Evolutionary conservation across 2,888 invertebrate genomes (phyloP).

Genomic region (Girardia tigrina): DNA sequence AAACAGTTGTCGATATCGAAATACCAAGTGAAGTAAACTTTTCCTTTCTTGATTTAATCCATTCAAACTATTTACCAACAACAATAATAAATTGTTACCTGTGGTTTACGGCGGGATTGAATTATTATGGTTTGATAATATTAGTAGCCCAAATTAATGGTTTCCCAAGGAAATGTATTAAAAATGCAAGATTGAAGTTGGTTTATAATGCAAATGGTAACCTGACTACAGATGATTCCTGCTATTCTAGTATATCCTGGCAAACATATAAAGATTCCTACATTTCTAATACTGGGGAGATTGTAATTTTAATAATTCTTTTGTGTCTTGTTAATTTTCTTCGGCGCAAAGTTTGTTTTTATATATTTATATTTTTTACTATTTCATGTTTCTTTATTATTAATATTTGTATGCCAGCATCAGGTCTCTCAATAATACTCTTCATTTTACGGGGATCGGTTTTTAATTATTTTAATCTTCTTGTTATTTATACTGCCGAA

Average conservation of each 20-base stretch:
- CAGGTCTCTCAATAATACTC: neutral
- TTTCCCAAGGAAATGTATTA: neutral
- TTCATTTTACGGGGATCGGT: neutral
- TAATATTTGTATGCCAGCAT: neutral
- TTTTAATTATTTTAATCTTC: neutral
- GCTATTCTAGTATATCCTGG: neutral
- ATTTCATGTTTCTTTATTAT: neutral
- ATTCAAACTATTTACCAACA: slow-evolving; percentile 42
- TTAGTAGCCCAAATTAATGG: slow-evolving; percentile 37
- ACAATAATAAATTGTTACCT: slow-evolving; percentile 44
- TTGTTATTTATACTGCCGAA: neutral
- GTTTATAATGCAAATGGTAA: neutral
- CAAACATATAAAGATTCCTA: neutral
- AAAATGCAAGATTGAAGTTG: neutral
- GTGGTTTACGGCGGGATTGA: slow-evolving; percentile 47
- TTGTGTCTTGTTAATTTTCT: neutral
- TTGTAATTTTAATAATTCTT: neutral
- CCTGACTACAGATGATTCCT: neutral
- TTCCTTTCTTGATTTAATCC: slow-evolving; percentile 38
- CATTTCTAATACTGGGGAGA: neutral
- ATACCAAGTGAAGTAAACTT: neutral
- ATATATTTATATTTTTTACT: neutral
- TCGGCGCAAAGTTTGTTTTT: neutral
- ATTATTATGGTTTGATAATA: slow-evolving; percentile 48
- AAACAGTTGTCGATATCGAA: neutral